Conservation (phyloP, 2,888 invertebrate genomes). For the Lasioglossum morio region DNA sequence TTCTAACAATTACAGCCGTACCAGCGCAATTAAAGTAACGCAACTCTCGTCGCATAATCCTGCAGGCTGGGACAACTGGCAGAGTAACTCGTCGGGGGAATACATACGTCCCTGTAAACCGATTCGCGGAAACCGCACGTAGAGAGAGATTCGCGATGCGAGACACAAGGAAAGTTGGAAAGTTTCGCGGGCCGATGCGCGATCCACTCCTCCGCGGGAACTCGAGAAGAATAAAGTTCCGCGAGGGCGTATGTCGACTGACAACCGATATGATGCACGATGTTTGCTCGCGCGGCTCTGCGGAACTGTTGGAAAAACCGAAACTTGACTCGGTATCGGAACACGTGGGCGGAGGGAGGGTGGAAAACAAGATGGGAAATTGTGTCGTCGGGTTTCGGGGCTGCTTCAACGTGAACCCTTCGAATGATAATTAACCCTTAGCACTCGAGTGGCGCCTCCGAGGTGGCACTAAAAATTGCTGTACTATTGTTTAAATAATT, state of each 20-base stretch:
- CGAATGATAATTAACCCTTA: too few relatives aligned
- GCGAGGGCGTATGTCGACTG: background rate
- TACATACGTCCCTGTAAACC: background rate
- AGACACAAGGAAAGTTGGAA: background rate
- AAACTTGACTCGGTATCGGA: conserved; percentile 14
- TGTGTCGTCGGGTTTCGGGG: background rate
- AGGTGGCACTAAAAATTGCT: too few relatives aligned
- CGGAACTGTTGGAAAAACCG: background rate
- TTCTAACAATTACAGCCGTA: conserved; percentile 25
- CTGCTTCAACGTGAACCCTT: too few relatives aligned
- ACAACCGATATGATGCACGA: conserved; percentile 31
- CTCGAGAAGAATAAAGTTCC: conserved; percentile 35
- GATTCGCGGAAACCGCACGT: background rate
- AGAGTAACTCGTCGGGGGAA: background rate
- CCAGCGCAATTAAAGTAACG: conserved; percentile 49
- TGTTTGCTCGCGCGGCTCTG: conserved; percentile 31
- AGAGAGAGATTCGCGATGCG: background rate
- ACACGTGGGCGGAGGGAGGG: background rate
- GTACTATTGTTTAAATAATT: too few relatives aligned
- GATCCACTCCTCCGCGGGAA: background rate
- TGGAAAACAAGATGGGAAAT: background rate
- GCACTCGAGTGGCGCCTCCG: too few relatives aligned
- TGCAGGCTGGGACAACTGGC: too few relatives aligned
- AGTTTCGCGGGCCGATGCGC: background rate
- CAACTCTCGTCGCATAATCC: conserved; percentile 10